Evolutionary conservation across 1,140 invertebrate genomes (phyloP), one percentile per base, ranked within the genome.

Genomic region (Diachasma alloeum): DNA sequence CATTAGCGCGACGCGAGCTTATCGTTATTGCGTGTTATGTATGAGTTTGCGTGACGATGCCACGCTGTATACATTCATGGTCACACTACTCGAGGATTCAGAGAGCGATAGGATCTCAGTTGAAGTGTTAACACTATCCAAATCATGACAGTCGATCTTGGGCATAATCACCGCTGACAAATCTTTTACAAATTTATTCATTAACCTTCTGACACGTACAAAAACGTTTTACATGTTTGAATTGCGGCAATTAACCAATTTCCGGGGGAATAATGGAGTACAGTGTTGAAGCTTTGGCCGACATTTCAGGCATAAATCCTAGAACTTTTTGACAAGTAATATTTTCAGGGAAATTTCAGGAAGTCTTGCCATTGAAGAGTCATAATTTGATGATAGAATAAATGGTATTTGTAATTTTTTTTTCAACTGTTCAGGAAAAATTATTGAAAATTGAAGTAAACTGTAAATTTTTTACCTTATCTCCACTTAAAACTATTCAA

Each of bases 111-210:
- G n/a, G 10, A 76, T 76, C 75, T 72, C 24, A 72, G 26, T 71
- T 76, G 53, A 67, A 76, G 56, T 76, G 75, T 59, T 56, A 53
- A 63, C 74, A 72, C 44, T 26, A 71, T 26, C 75, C 26, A 76
- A 76, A 76, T 76, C 75, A 63, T 76, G 69, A 76, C 59, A 72
- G 70, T 66, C 26, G 56, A 76, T 76, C 75, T 76, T 66, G 53
- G 59, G 42, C 31, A 19, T 66, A 76, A 76, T 76, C 70, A 76
- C 63, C 59, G 67, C 74, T 76, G 74, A 76, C 75, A 76, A 66
- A 76, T 76, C 75, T 63, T 22, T 67, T 70, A 56, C 69, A 66
- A 76, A 76, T 76, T 76, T 76, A 72, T 72, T 72, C 69, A 66
- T 72, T 46, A 66, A 13, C 10, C 48, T 63, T 63, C 19, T 26